These are phyloP conservation scores for Lamellibrachia columna DNA, from an alignment of 2,888 invertebrate species.

Conservation along the genomic window DNA sequence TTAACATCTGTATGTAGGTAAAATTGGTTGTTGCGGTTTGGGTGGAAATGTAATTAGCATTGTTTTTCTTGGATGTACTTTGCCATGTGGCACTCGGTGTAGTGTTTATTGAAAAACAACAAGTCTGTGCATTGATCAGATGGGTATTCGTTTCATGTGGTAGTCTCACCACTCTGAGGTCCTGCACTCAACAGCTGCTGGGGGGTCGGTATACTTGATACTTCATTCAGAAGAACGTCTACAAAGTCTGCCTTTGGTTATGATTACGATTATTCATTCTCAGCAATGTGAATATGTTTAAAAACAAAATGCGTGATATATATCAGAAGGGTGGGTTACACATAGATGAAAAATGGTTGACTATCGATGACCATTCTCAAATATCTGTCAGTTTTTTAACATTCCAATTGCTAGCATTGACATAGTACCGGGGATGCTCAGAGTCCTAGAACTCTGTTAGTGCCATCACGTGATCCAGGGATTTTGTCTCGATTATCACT, in stretches of 20 bases:
- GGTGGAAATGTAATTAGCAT: background rate
- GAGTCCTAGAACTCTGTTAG: background rate
- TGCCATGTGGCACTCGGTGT: background rate
- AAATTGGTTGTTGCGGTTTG: background rate
- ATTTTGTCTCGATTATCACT: background rate
- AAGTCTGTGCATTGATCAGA: background rate
- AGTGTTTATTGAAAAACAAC: background rate
- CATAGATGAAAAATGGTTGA: too few species aligned
- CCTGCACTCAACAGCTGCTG: background rate
- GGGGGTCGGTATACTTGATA: background rate
- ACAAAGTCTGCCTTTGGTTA: background rate
- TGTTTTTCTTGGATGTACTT: background rate
- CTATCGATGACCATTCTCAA: too few species aligned
- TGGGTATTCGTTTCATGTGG: constrained; percentile 12
- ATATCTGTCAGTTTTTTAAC: too few species aligned
- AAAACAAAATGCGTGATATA: too few species aligned
- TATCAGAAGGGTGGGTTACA: too few species aligned
- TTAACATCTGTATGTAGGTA: background rate
- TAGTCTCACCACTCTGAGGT: background rate
- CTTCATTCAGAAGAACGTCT: background rate
- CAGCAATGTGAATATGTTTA: too few species aligned
- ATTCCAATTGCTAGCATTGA: too few species aligned
- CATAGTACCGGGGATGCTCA: background rate
- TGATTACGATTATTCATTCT: background rate
- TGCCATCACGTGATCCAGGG: too few species aligned